Base-by-base conservation (phyloP, 2,113 vertebrate genomes). In the Otocyon megalotis region DNA sequence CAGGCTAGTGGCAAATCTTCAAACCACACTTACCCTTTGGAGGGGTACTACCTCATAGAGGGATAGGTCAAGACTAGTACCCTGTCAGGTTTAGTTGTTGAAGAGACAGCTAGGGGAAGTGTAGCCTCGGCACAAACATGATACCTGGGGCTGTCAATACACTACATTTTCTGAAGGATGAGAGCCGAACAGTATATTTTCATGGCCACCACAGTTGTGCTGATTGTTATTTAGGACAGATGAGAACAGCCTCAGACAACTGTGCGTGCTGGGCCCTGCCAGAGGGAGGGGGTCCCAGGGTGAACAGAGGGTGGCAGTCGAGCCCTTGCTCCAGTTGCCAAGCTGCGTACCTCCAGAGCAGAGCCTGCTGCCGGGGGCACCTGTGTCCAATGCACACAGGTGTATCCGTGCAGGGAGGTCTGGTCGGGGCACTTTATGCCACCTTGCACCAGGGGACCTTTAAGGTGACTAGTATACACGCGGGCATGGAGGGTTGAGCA, bases 41-140 rank as follows among this genome's bases (percentile, higher is more conserved):
- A 54, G 50, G 5, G 9, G 28, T 16, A 17, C 24, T 32, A 2
- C 9, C 14, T 63, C 54, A 16, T 50, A 26, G 0, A 62, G 28
- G 19, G 82, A n/a, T n/a, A 50, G 48, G 24, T 19, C 10, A 54
- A 24, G 5, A 5, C 43, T 30, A 50, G 60, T 8, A n/a, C 32
- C 32, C 6, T n/a, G 15, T 22, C 15, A 24, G 37, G 24, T 17
- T 16, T 50, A 43, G 12, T 63, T 16, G 17, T 7, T 62, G n/a
- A 5, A 13, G 24, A n/a, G 17, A 74, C 5, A 72, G 16, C 28
- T 22, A n/a, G 28, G n/a, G 32, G 1, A 93, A 84, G 43, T 43
- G 0, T 26, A 16, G n/a, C 32, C 30, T 89, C 19, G 35, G 67
- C 4, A 7, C 16, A 60, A 10, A 43, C 0, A 3, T n/a, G 17